Percentiles rank a stretch among this genome's conserved stretches.
phyloP scores from a whole-genome alignment of 2,113 vertebrate species.

The Synchiropus splendidus region DNA sequence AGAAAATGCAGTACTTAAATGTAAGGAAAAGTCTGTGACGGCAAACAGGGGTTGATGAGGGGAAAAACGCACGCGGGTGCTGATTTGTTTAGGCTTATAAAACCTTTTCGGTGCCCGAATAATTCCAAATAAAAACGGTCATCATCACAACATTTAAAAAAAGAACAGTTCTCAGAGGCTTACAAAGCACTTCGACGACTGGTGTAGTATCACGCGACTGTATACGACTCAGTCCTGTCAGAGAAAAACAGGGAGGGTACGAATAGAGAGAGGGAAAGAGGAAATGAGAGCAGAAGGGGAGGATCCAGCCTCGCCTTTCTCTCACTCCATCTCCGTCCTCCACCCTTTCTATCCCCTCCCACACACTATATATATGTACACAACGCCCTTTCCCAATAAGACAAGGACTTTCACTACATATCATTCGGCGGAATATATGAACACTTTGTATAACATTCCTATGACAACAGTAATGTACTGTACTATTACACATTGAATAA shows the following conservation, averaged over 20 bases:
- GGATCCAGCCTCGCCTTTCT: constrained; percentile 79
- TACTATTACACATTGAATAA: constrained; percentile 82
- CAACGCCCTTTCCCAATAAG: constrained; percentile 63
- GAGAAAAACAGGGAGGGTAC: constrained; percentile 22
- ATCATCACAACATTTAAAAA: constrained; percentile 32
- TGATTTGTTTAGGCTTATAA: too few relatives aligned
- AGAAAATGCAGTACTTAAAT: too few relatives aligned
- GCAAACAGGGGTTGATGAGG: too few relatives aligned
- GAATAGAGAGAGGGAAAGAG: constrained; percentile 15
- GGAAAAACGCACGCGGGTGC: too few relatives aligned
- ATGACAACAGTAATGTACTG: constrained; percentile 98
- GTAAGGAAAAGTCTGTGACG: too few relatives aligned
- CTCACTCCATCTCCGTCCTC: constrained; percentile 17
- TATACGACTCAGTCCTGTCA: constrained; percentile 27
- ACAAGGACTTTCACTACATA: constrained; percentile 66
- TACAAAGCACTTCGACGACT: constrained; percentile 16
- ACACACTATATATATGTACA: constrained; percentile 51
- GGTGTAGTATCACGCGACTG: constrained; percentile 25
- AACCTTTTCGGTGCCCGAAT: background rate
- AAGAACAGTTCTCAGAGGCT: constrained; percentile 15
- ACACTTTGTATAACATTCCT: constrained; percentile 72
- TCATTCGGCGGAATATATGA: constrained; percentile 61
- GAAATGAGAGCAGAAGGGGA: constrained; percentile 46
- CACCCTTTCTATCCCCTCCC: constrained; percentile 25
- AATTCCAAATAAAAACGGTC: constrained; percentile 4